Evolutionary conservation across 2,888 invertebrate species (phyloP), one percentile per base, ranked within the genome.

Genomic region (Baronia brevicornis): DNA sequence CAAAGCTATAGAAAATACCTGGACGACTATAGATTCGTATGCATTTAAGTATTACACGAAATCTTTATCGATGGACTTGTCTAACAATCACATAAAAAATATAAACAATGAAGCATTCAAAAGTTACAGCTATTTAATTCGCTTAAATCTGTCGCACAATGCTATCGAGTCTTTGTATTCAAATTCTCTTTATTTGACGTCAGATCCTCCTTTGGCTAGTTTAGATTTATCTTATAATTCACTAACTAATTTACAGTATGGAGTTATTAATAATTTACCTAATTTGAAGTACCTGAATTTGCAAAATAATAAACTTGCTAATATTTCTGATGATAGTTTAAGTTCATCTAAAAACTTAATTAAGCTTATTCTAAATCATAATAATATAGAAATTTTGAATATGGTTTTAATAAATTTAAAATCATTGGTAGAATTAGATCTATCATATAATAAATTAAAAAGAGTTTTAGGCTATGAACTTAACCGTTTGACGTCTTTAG

Each of bases 221-320:
- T 39, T 80, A 8, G 74, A 79, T 47, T 38, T 80, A 5, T 77
- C 78, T 0, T 40, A 55, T 20, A 80, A 80, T 37, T 37, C 34
- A 18, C 23, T 80, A 2, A 34, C 36, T 6, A 33, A 39, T 27
- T 33, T 80, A n/a, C 42, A 47, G 10, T 40, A 43, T 32, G 54
- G 65, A 13, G 14, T 52, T 0, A 50, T 80, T 6, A 41, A 43
- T 6, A 38, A 51, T 23, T 29, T 68, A 7, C 36, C 55, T 0
- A 51, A 45, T n/a, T 41, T 79, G n/a, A 40, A 39, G n/a, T 37
- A 20, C 6, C 39, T 80, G 25, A 46, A 67, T 43, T 44, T 82
- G 36, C 51, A 70, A 29, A 49, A 61, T 15, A 80, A 80, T 44
- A 39, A 44, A 22, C 38, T 80, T 2, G 37, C 26, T 3, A 44